phyloP scores from a whole-genome alignment of 2,888 invertebrate species.

The Antitype chi region DNA sequence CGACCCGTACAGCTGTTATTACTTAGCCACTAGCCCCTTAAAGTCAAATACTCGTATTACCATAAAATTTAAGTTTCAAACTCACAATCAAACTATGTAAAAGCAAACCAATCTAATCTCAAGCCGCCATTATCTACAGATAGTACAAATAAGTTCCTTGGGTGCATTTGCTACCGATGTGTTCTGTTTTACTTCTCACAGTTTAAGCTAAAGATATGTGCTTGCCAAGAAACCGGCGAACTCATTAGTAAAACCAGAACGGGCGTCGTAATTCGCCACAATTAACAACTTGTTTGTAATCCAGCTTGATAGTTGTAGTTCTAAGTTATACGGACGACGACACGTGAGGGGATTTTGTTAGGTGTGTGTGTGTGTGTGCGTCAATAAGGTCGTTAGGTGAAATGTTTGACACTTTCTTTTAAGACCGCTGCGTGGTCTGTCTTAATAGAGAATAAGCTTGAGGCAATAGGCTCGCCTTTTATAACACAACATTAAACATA shows the following conservation, averaged over 20 bases:
- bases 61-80: constrained; percentile 6
- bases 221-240: constrained; percentile 81
- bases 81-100: constrained; percentile 29
- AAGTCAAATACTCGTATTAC: neutral
- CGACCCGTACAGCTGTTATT: no score
- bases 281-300: constrained; percentile 69
- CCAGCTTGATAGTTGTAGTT: constrained; percentile 60
- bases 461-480: neutral
- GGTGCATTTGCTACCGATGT: constrained; percentile 65
- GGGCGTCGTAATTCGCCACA: constrained; percentile 68
- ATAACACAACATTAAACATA: no score
- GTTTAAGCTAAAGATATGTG: constrained; percentile 80
- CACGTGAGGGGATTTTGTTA: constrained; percentile 31
- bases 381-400: constrained; percentile 10
- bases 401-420: neutral
- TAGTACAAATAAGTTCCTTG: constrained; percentile 58
- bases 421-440: neutral
- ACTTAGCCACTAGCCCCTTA: no score
- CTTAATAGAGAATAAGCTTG: neutral
- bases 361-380: neutral
- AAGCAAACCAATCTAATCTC: constrained; percentile 39
- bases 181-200: constrained; percentile 75
- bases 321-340: constrained; percentile 49
- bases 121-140: constrained; percentile 38
- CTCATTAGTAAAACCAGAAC: constrained; percentile 80